These are phyloP conservation scores for Ptilorrhoa leucosticta DNA, from an alignment of 2,113 vertebrate species.

Conservation along the genomic window DNA sequence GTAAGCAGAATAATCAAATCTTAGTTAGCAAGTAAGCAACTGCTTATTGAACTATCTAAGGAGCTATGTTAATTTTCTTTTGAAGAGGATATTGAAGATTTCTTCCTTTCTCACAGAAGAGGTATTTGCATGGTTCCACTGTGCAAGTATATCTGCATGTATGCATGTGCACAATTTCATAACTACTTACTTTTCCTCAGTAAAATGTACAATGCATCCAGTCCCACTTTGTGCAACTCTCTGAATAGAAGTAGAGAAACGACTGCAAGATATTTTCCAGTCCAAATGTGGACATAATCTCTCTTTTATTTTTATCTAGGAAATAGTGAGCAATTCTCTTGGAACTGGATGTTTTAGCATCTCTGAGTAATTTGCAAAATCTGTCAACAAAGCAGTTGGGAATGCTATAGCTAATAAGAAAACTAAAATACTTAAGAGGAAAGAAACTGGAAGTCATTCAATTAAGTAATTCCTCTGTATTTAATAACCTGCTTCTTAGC, in stretches of 20 bases:
- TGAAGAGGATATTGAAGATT: not conserved
- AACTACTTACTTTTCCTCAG: not conserved
- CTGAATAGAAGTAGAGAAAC: not conserved
- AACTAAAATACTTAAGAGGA: not conserved
- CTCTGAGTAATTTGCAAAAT: conserved; percentile 14
- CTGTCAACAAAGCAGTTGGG: not conserved
- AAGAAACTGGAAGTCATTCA: not conserved
- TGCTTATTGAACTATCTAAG: not conserved
- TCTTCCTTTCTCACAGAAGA: not conserved
- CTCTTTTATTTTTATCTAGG: not conserved
- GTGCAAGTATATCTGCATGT: not conserved
- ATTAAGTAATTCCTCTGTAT: not conserved
- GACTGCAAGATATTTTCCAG: not conserved
- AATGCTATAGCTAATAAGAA: not conserved
- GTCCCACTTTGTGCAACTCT: not conserved
- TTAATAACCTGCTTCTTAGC: not conserved
- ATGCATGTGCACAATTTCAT: not conserved
- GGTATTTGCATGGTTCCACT: not conserved
- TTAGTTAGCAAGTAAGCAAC: not conserved
- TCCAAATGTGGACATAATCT: not conserved
- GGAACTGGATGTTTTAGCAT: not conserved
- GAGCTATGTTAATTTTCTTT: not conserved
- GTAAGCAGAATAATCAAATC: not conserved
- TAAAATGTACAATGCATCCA: not conserved
- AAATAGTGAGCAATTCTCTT: conserved; percentile 4